phyloP scores from a whole-genome alignment of 2,797 vertebrate genomes.

The Malurus leucopterus region DNA sequence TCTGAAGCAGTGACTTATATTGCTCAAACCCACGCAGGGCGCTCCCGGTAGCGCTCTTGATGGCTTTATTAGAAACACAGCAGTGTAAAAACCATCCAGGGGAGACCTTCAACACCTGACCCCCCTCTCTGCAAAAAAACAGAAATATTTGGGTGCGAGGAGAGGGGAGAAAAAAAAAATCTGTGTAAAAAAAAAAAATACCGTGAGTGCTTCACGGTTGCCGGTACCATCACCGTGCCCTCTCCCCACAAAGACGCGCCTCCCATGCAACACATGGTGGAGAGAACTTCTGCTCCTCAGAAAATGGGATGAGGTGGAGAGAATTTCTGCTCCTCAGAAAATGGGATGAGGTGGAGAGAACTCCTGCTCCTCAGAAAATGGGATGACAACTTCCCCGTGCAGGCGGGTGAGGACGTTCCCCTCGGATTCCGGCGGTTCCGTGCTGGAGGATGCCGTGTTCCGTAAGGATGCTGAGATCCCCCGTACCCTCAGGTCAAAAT shows the following conservation, averaged over 20 bases:
- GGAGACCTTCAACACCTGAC: neutral
- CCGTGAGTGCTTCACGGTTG: neutral
- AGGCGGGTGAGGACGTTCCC: neutral
- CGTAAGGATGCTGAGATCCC: neutral
- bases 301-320: neutral
- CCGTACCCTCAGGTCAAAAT: neutral
- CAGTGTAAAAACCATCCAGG: constrained; percentile 4
- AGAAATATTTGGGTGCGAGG: neutral
- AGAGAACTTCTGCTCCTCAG: neutral
- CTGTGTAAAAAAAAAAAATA: no score
- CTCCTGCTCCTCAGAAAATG: neutral
- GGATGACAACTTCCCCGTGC: neutral
- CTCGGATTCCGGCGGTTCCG: neutral
- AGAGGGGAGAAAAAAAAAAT: fast-evolving
- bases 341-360: neutral
- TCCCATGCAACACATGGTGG: constrained; percentile 49
- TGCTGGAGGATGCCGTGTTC: neutral
- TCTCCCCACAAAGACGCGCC: neutral
- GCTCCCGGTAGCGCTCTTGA: constrained; percentile 22
- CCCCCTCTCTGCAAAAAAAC: neutral
- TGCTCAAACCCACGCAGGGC: neutral
- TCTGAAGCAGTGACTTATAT: constrained; percentile 17
- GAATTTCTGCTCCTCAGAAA: neutral
- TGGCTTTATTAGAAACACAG: constrained; percentile 48
- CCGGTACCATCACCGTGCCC: fast-evolving